These are phyloP conservation scores for Linnaemya tessellans DNA, from an alignment of 2,888 invertebrate genomes.

Conservation along the genomic window DNA sequence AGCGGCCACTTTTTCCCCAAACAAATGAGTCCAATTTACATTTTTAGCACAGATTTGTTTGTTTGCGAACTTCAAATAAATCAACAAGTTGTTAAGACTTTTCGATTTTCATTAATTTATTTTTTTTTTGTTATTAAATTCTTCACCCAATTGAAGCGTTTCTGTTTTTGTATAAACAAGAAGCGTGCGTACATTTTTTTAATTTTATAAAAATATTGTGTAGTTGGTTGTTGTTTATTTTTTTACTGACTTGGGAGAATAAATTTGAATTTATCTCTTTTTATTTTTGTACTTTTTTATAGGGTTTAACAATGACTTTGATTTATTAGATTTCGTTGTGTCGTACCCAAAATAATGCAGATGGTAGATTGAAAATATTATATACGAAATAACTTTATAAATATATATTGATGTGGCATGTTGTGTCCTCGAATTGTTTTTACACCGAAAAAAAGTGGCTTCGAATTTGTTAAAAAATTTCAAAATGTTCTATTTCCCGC, in stretches of 20 bases:
- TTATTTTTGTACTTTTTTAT: conserved; percentile 16
- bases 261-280: conserved; percentile 58
- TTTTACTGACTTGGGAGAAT: conserved; percentile 42
- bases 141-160: conserved; percentile 5
- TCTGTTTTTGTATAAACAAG: conserved; percentile 18
- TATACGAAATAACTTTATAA: background rate
- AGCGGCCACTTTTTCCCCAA: background rate
- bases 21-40: conserved; percentile 16
- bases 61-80: background rate
- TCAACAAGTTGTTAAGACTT: conserved; percentile 37
- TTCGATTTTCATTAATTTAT: conserved; percentile 27
- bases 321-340: conserved; percentile 55
- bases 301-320: conserved; percentile 56
- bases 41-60: conserved; percentile 6
- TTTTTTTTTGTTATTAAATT: conserved; percentile 41
- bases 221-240: conserved; percentile 1
- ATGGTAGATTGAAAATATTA: conserved; percentile 36
- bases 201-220: conserved; percentile 34
- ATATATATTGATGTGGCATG: background rate
- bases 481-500: too few relatives aligned
- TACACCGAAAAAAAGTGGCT: conserved; percentile 10
- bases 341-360: conserved; percentile 36
- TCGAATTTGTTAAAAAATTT: too few relatives aligned
- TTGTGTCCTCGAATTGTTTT: background rate
- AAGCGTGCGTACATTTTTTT: background rate